Evolutionary conservation across 2,113 vertebrate species (phyloP).

Genomic region (Cyanoramphus novaezelandiae): DNA sequence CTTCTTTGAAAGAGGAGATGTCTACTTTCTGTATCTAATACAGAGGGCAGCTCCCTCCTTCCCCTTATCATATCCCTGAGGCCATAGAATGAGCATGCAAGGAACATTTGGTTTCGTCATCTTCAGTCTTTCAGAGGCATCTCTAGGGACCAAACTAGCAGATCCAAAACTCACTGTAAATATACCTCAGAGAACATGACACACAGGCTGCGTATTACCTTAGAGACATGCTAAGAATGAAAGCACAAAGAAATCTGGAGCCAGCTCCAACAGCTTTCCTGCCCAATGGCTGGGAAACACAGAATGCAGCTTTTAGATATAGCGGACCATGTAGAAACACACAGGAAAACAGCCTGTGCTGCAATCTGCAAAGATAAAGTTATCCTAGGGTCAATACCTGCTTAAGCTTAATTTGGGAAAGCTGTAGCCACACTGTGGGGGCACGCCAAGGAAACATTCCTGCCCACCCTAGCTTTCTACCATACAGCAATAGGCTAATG

Average conservation of each 20-base stretch:
- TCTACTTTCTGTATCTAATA: background rate
- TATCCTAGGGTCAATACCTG: background rate
- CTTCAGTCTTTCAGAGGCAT: background rate
- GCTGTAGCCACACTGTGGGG: background rate
- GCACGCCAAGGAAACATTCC: background rate
- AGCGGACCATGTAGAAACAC: accelerated
- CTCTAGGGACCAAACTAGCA: background rate
- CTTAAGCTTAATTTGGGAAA: background rate
- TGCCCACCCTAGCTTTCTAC: background rate
- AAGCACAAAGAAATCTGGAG: background rate
- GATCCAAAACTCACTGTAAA: background rate
- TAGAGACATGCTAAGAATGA: background rate
- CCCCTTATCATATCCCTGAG: background rate
- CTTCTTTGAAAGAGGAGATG: background rate
- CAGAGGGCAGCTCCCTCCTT: background rate
- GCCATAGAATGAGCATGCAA: background rate
- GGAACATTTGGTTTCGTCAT: background rate
- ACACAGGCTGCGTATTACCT: background rate
- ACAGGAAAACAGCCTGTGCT: background rate
- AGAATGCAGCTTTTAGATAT: background rate
- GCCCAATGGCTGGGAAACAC: background rate
- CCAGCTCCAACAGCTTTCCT: background rate
- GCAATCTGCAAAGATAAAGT: background rate
- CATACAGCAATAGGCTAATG: background rate
- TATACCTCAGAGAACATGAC: background rate